Evolutionary conservation across 2,113 vertebrate species (phyloP), one percentile per base, ranked within the genome.

Genomic region (Pavo muticus): DNA sequence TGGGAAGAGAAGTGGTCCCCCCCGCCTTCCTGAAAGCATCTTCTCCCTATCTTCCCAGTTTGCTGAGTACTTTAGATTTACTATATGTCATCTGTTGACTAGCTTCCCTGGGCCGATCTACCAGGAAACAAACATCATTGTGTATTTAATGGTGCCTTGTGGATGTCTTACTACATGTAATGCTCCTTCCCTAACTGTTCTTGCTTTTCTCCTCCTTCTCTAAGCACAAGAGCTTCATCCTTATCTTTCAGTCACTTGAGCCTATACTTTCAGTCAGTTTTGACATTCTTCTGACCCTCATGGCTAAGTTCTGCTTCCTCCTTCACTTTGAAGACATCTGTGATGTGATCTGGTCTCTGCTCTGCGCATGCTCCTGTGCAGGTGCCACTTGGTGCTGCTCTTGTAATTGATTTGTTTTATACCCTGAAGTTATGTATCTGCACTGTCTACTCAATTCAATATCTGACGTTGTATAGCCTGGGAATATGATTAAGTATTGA

Each of bases 401-500:
- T 24, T 40, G 35, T 47, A 30, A 12, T 71, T 35, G 37, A 45
- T 93, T 69, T 61, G 86, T 7, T 91, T 94, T 42, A 29, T 54
- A 63, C 50, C 59, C 89, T 80, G 56, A 73, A 91, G 76, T 91
- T 85, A 85, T 0, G 2, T 48, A 54, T 82, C 40, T 69, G 45
- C 39, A 25, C 14, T 59, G 32, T 69, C 63, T 68, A 4, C 56
- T 86, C 60, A 64, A 4, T 83, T 63, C 39, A 52, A 1, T 71
- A 87, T 59, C 61, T 83, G 74, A 47, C 1, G 0, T 67, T 39
- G 40, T 54, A 50, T 71, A 91, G 93, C 70, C 84, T 90, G 78
- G 68, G 79, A 93, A 63, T 91, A 63, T 44, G 91, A 92, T 90
- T 89, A 85, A 63, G 64, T 94, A 96, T 97, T 75, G 95, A 95